phyloP scores from a whole-genome alignment of 2,113 vertebrate species.

The Hypocryptadius cinnamomeus region DNA sequence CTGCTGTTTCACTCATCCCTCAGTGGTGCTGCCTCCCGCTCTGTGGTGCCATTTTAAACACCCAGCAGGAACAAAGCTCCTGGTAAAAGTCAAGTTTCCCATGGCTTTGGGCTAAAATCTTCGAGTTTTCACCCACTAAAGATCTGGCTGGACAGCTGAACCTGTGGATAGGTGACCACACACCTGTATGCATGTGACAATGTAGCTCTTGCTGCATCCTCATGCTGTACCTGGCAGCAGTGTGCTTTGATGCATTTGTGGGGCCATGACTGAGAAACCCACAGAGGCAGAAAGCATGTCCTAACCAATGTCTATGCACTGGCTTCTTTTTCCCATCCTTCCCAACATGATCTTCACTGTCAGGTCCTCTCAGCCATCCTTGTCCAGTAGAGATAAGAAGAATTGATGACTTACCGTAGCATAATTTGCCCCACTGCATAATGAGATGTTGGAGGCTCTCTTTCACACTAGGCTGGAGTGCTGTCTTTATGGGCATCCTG shows the following conservation, averaged over 20 bases:
- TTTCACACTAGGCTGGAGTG: neutral
- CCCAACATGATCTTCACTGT: neutral
- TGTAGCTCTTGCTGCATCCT: neutral
- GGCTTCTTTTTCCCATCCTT: neutral
- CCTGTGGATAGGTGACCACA: neutral
- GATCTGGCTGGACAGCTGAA: neutral
- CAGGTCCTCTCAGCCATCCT: neutral
- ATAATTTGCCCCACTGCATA: neutral
- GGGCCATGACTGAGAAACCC: neutral
- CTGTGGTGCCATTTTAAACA: neutral
- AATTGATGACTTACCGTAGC: neutral
- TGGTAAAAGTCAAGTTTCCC: neutral
- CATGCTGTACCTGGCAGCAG: neutral
- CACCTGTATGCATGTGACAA: neutral
- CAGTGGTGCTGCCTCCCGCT: neutral
- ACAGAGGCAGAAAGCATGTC: neutral
- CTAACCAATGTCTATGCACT: neutral
- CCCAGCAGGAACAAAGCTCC: neutral
- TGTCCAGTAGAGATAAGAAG: neutral
- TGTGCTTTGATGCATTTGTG: neutral
- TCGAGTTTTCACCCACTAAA: neutral
- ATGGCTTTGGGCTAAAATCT: neutral
- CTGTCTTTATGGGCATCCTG: neutral
- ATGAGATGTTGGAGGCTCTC: neutral
- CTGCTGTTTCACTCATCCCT: neutral